Percentiles rank a stretch among this genome's conserved stretches.
phyloP scores from a whole-genome alignment of 2,888 invertebrate species.

The Bimastos eiseni region DNA sequence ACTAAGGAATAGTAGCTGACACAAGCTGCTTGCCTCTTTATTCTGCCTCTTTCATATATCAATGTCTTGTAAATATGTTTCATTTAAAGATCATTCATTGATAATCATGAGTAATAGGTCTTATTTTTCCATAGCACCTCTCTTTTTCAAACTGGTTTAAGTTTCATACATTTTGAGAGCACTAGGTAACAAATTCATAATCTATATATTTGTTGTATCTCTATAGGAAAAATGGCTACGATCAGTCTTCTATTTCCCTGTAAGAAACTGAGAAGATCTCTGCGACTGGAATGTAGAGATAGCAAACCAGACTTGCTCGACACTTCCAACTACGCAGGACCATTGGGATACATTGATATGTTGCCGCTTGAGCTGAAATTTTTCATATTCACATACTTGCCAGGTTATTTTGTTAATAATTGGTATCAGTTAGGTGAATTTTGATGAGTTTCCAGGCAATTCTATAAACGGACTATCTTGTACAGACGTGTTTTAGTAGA shows the following conservation, averaged over 20 bases:
- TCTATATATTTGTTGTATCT: not conserved
- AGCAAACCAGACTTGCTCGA: constrained; percentile 38
- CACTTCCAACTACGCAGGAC: constrained; percentile 42
- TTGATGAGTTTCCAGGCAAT: not conserved
- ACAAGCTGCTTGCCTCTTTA: not conserved
- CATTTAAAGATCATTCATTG: not conserved
- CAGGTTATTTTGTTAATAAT: constrained; percentile 47
- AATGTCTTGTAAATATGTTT: not conserved
- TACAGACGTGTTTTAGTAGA: not conserved
- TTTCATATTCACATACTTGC: constrained; percentile 53
- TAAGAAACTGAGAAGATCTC: constrained; percentile 56
- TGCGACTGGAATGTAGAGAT: constrained; percentile 53
- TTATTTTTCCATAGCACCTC: not conserved
- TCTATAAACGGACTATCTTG: not conserved
- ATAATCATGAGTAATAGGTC: not conserved
- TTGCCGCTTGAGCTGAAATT: constrained; percentile 59
- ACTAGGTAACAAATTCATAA: not conserved
- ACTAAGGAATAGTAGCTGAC: not conserved
- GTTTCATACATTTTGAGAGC: not conserved
- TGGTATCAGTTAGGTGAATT: not conserved
- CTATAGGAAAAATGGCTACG: constrained; percentile 29
- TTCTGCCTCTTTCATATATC: not conserved
- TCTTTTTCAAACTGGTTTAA: not conserved
- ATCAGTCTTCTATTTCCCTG: constrained; percentile 43
- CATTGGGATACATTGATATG: constrained; percentile 56